A percentile compares a stretch with the other conserved stretches of the same genome.
phyloP scores from a whole-genome alignment of 1,140 invertebrate genomes.

The Grapholita molesta region DNA sequence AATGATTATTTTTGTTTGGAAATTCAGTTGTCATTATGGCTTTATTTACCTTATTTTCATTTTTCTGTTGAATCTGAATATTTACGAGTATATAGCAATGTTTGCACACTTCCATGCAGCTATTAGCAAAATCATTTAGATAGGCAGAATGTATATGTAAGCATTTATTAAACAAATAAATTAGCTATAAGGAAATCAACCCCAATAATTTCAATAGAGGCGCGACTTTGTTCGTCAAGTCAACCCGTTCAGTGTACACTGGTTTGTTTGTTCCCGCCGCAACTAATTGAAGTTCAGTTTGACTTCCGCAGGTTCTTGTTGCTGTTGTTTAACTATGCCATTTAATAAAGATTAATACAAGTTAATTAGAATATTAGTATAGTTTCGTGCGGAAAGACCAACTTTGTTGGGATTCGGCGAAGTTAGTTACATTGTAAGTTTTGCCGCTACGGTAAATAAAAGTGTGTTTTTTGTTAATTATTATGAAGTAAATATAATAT shows the following conservation, averaged over 20 bases:
- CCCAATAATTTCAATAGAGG: not conserved
- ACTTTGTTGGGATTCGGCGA: not conserved
- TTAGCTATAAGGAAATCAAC: not conserved
- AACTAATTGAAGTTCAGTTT: slow-evolving; percentile 29
- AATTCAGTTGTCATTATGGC: too few species aligned
- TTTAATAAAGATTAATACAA: slow-evolving; percentile 16
- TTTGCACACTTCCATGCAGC: not conserved
- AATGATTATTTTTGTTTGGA: too few species aligned
- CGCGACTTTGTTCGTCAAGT: slow-evolving; percentile 19
- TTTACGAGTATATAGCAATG: too few species aligned
- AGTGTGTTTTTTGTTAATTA: too few species aligned
- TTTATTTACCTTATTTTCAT: too few species aligned
- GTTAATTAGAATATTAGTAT: slow-evolving; percentile 7
- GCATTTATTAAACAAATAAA: not conserved
- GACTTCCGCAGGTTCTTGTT: slow-evolving; percentile 23
- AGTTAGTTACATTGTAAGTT: not conserved
- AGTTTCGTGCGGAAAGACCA: not conserved
- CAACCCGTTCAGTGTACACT: slow-evolving; percentile 23
- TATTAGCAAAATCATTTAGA: not conserved
- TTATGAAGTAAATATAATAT: too few species aligned
- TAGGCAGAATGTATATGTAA: not conserved
- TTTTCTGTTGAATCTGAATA: too few species aligned
- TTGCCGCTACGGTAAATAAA: not conserved
- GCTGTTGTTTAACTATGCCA: slow-evolving; percentile 15
- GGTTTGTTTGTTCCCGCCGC: slow-evolving; percentile 23